A percentile compares a stretch with the other conserved stretches of the same genome.
Conservation (phyloP, 1,140 invertebrate species). For the Heliconius eleuchia region DNA sequence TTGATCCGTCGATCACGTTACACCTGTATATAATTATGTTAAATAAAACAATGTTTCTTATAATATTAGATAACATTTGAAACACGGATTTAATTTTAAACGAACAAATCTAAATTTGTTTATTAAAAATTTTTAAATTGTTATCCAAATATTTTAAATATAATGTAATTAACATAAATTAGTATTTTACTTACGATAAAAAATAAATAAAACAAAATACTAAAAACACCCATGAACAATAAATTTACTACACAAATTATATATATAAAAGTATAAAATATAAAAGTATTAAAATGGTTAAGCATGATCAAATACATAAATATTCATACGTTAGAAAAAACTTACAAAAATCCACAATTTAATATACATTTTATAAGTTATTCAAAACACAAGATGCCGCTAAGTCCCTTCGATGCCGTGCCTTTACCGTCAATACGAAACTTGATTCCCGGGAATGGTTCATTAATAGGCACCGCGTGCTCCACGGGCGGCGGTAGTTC, state of each 20-base stretch:
- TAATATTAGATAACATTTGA: too few relatives aligned
- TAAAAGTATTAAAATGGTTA: neutral
- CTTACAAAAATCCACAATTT: neutral
- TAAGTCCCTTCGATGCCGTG: slow-evolving; percentile 51
- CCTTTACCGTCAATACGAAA: slow-evolving; percentile 51
- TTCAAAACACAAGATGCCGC: slow-evolving; percentile 55
- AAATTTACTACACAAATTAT: neutral
- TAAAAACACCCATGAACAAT: neutral
- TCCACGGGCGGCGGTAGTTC: neutral
- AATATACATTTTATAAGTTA: slow-evolving; percentile 3
- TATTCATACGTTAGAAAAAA: too few relatives aligned
- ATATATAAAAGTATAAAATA: neutral
- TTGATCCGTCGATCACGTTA: too few relatives aligned
- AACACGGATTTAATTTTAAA: too few relatives aligned
- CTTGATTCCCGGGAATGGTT: slow-evolving; percentile 47
- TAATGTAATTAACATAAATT: neutral
- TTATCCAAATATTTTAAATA: neutral
- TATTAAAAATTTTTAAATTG: neutral
- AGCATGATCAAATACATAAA: neutral
- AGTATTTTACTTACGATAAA: neutral
- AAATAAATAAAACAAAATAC: neutral
- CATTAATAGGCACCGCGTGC: slow-evolving; percentile 19
- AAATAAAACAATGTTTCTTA: too few relatives aligned
- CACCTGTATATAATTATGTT: too few relatives aligned
- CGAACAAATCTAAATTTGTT: neutral